Evolutionary conservation across 2,113 vertebrate species (phyloP).

Genomic region (Saguinus imperator): DNA sequence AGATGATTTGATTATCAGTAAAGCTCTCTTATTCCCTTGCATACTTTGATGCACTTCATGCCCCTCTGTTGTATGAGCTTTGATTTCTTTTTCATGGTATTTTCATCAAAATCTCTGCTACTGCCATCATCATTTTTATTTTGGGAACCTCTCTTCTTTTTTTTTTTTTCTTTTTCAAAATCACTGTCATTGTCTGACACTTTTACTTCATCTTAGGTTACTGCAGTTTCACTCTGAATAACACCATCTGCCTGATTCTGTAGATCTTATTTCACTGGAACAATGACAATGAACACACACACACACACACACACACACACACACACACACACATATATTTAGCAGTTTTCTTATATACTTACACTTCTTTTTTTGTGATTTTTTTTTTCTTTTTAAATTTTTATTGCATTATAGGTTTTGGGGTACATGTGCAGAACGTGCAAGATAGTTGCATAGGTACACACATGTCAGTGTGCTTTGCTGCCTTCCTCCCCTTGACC

Average conservation of each 20-base stretch:
- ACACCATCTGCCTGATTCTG: constrained; percentile 90
- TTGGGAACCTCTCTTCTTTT: constrained; percentile 89
- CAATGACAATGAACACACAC: constrained; percentile 80
- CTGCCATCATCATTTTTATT: constrained; percentile 92
- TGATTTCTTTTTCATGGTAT: constrained; percentile 88
- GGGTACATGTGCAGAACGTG: too few relatives aligned
- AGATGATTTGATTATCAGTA: constrained; percentile 93
- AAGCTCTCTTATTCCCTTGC: constrained; percentile 89
- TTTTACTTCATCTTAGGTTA: constrained; percentile 90
- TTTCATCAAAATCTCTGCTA: constrained; percentile 91
- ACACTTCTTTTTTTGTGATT: constrained; percentile 86
- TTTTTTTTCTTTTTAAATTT: too few relatives aligned
- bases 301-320: constrained; percentile 83
- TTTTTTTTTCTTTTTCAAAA: constrained; percentile 88
- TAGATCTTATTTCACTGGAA: constrained; percentile 82
- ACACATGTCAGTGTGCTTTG: too few relatives aligned
- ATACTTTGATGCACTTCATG: constrained; percentile 93
- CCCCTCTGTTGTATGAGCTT: constrained; percentile 93
- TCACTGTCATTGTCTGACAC: constrained; percentile 91
- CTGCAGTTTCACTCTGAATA: constrained; percentile 78
- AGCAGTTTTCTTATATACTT: constrained; percentile 88
- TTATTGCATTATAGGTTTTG: too few relatives aligned
- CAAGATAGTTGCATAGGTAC: too few relatives aligned
- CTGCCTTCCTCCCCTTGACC: too few relatives aligned
- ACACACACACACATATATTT: constrained; percentile 88